phyloP scores from a whole-genome alignment of 2,888 invertebrate species.

The Uropetala carovei region DNA sequence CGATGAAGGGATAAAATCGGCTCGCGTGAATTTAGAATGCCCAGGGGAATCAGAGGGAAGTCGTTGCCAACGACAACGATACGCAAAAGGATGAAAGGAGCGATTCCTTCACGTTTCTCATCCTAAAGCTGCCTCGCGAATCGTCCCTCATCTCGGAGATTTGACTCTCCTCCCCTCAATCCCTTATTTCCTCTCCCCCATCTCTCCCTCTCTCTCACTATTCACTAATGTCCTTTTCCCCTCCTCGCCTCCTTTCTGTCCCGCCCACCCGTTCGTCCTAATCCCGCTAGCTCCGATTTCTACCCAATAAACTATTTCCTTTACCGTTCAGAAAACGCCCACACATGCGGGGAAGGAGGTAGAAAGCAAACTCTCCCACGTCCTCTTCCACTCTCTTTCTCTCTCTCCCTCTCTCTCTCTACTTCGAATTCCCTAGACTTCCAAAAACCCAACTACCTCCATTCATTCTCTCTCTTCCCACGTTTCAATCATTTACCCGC shows the following conservation, averaged over 20 bases:
- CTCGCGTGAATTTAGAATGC: too few species aligned
- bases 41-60: too few species aligned
- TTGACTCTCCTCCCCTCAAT: not conserved
- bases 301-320: slow-evolving; percentile 1
- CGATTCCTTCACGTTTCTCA: not conserved
- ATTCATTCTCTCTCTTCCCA: not conserved
- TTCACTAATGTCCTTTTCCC: not conserved
- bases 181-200: not conserved
- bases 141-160: not conserved
- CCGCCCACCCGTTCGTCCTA: not conserved
- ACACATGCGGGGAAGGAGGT: not conserved
- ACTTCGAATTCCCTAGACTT: not conserved
- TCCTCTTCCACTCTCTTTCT: too few species aligned
- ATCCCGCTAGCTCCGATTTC: not conserved
- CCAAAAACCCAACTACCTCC: not conserved
- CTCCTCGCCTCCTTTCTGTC: not conserved
- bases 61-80: not conserved
- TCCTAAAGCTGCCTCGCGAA: not conserved
- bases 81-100: not conserved
- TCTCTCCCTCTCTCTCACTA: not conserved
- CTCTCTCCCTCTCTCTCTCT: too few species aligned
- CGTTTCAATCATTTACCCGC: too few species aligned
- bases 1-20: too few species aligned
- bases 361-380: too few species aligned
- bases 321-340: not conserved